Base-by-base conservation (phyloP, 1,140 invertebrate species). In the Neodiprion virginianus region DNA sequence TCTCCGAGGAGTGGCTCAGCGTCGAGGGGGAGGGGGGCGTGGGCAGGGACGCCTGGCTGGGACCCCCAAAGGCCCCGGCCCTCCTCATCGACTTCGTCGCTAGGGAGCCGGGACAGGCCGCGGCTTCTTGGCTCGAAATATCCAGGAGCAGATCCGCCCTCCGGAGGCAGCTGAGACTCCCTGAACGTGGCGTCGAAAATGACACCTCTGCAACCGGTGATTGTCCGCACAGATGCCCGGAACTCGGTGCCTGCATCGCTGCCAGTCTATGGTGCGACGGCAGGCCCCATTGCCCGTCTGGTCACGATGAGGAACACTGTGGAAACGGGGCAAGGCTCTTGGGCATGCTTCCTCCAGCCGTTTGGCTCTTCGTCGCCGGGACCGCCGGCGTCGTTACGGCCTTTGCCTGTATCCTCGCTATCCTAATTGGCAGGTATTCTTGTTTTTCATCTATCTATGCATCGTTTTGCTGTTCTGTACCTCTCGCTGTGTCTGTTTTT, bases 201-300 rank as follows among this genome's bases (percentile, higher is more conserved):
- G 92, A 92, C 49, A 92, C 91, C 0, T 79, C 83, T 79, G 75
- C 85, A 74, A 71, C 88, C 79, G 84, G 91, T 85, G 93, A 93
- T 78, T 93, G 93, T 80, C 88, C 89, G 77, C 91, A 93, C 81
- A 93, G 94, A 83, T 97, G 96, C 86, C 96, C 96, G 9, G 96
- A 97, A 85, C 88, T 97, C 74, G 94, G 96, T 81, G 96, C 96
- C 23, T 97, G 96, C 83, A 97, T 97, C 75, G 94, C 94, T 77
- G 88, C 94, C 7, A 91, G 92, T 67, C 88, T 97, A 49, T 97
- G 96, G 95, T 97, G 96, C 85, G 95, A 97, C 85, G 96, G 96
- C 61, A 91, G 91, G 78, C 88, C 92, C 48, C 94, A 96, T 85
- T 96, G 95, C 83, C 95, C 95, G 17, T 96, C 95, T 7, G 95